Evolutionary conservation across 2,113 vertebrate species (phyloP).

Genomic region (Brienomyrus brachyistius): DNA sequence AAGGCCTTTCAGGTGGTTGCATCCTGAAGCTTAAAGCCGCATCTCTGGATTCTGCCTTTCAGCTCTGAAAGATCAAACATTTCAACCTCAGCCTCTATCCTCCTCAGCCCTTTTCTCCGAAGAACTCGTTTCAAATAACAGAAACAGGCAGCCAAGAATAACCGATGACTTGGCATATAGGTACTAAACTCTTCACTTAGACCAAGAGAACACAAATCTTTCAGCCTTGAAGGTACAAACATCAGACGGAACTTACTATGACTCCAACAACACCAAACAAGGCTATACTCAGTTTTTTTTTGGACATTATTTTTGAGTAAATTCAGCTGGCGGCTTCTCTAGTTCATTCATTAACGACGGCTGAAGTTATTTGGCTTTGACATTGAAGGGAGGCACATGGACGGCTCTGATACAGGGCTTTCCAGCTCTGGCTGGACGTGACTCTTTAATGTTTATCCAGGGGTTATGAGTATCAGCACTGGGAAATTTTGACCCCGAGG

Average conservation of each 20-base stretch:
- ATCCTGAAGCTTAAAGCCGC: not conserved
- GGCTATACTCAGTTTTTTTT: not conserved
- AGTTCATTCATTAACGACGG: not conserved
- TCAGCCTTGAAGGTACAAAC: not conserved
- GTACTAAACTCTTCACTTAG: not conserved
- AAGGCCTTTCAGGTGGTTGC: not conserved
- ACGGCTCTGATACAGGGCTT: slow-evolving; percentile 10
- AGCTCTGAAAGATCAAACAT: not conserved
- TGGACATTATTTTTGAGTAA: not conserved
- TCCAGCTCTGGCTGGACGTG: not conserved
- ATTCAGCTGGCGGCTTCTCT: not conserved
- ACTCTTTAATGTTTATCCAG: not conserved
- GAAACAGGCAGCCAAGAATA: not conserved
- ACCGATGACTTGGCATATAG: not conserved
- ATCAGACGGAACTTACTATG: not conserved
- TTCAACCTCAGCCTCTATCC: not conserved
- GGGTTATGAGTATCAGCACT: slow-evolving; percentile 3
- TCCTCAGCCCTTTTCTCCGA: not conserved
- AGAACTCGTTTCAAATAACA: not conserved
- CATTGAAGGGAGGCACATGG: not conserved
- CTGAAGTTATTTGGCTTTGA: not conserved
- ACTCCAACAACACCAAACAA: not conserved
- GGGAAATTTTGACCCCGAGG: slow-evolving; percentile 22
- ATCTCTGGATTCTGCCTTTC: not conserved
- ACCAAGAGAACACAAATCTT: not conserved